These are phyloP conservation scores for Bucorvus abyssinicus DNA, from an alignment of 2,797 vertebrate genomes.

Conservation along the genomic window DNA sequence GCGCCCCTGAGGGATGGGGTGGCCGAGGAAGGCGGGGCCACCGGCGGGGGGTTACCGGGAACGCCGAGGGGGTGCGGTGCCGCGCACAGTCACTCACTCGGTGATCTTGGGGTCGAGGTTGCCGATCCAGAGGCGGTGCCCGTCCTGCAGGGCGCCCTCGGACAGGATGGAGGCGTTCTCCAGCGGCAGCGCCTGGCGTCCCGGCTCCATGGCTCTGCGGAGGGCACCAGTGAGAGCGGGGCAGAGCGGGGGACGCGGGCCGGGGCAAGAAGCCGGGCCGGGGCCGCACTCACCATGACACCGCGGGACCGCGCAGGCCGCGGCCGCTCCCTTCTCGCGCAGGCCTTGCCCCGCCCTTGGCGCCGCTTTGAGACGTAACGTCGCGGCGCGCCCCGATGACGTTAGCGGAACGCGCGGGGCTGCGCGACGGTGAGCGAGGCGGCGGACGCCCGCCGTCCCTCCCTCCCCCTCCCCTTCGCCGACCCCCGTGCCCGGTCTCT, in stretches of 20 bases:
- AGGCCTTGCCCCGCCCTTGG: not conserved
- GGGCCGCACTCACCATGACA: not conserved
- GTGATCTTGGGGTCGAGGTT: slow-evolving; percentile 98
- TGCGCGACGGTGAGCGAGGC: not conserved
- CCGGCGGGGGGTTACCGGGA: not conserved
- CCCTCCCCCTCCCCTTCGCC: not conserved
- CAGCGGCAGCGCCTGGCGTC: slow-evolving; percentile 83
- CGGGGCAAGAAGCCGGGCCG: not conserved
- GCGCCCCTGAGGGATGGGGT: too few relatives aligned
- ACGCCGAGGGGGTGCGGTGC: too few relatives aligned
- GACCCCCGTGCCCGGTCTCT: not conserved
- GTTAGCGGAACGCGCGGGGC: rapidly evolving
- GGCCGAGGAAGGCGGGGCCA: not conserved
- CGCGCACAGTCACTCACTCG: slow-evolving; percentile 82
- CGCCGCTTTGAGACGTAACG: not conserved
- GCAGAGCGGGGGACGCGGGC: rapidly evolving
- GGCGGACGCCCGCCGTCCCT: not conserved
- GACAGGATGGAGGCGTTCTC: slow-evolving; percentile 96
- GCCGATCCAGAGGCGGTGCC: slow-evolving; percentile 96
- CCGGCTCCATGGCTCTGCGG: slow-evolving; percentile 84
- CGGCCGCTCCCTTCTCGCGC: not conserved
- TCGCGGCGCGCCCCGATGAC: not conserved
- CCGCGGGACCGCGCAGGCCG: not conserved
- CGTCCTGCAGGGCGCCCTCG: slow-evolving; percentile 89
- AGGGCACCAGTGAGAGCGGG: too few relatives aligned